Percentiles rank a stretch among this genome's conserved stretches.
phyloP scores from a whole-genome alignment of 2,113 vertebrate species.

The Meriones unguiculatus region DNA sequence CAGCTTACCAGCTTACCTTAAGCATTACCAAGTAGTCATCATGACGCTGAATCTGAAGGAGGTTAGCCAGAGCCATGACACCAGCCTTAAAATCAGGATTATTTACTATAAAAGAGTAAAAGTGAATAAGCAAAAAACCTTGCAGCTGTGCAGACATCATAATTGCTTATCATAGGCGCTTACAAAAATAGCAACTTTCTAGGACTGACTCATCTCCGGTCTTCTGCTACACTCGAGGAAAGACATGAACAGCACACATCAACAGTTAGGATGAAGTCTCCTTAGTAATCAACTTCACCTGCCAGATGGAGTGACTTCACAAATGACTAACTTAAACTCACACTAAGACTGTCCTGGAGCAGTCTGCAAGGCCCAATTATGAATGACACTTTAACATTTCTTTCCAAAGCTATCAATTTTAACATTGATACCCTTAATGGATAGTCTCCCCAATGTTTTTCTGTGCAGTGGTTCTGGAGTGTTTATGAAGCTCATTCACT shows the following conservation, averaged over 20 bases:
- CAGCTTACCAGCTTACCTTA: conserved; percentile 94
- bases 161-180: neutral
- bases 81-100: conserved; percentile 98
- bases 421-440: neutral
- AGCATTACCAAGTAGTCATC: conserved; percentile 99
- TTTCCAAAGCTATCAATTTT: conserved; percentile 60
- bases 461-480: neutral
- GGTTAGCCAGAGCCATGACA: conserved; percentile 95
- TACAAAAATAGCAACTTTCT: conserved; percentile 51
- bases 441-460: conserved; percentile 27
- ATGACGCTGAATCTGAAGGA: conserved; percentile 96
- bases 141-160: neutral
- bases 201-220: neutral
- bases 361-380: conserved; percentile 9
- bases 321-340: conserved; percentile 35
- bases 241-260: neutral
- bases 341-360: neutral
- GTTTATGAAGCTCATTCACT: conserved; percentile 26
- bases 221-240: neutral
- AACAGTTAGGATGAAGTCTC: conserved; percentile 1
- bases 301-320: neutral
- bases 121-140: neutral
- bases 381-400: conserved; percentile 48
- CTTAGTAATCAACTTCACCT: neutral
- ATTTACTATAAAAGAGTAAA: conserved; percentile 87